Base-by-base conservation (phyloP, 2,797 vertebrate genomes). In the Nyctalus aviator region DNA sequence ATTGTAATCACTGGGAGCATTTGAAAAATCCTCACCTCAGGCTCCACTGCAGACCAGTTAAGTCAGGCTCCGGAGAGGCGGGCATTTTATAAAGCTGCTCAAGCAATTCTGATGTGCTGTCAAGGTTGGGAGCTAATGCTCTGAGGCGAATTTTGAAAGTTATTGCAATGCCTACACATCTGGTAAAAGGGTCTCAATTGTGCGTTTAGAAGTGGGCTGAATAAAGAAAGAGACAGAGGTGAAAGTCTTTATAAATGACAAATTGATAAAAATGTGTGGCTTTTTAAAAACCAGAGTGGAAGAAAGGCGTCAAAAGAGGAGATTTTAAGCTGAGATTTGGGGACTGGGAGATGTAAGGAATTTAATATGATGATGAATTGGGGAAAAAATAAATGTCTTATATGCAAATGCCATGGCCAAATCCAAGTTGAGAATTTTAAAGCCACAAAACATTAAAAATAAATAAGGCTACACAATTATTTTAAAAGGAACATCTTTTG, bases 351-450 rank as follows among this genome's bases (percentile, higher is more conserved):
- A 37, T 41, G 13, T 35, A 93, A 92, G 44, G 20, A 93, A 68
- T 79, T 89, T 87, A 95, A 72, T 30, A 82, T 89, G 59, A 62
- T 62, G 27, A 30, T 62, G 59, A 62, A 30, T 1, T 0, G 27
- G 59, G 59, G 59, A 7, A 30, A 23, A 57, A 62, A 62, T 88
- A 91, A 90, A 73, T 53, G 30, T 46, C 46, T 71, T 84, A 32
- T 27, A 44, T 81, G 72, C 48, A 72, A 62, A 81, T 1, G 3
- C 14, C 44, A 27, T 62, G 53, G 27, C 48, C 25, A 76, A 79
- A 92, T 94, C 76, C 81, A 93, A 32, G 12, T 3, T 64, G 48
- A 91, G 77, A 94, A 88, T 84, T 94, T 37, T 91, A 68, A 79
- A 72, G 57, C 68, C 87, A 68, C 25, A 11, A 75, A 94, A 62